These are phyloP conservation scores for Anhinga anhinga DNA, from an alignment of 2,113 vertebrate genomes.

Conservation along the genomic window DNA sequence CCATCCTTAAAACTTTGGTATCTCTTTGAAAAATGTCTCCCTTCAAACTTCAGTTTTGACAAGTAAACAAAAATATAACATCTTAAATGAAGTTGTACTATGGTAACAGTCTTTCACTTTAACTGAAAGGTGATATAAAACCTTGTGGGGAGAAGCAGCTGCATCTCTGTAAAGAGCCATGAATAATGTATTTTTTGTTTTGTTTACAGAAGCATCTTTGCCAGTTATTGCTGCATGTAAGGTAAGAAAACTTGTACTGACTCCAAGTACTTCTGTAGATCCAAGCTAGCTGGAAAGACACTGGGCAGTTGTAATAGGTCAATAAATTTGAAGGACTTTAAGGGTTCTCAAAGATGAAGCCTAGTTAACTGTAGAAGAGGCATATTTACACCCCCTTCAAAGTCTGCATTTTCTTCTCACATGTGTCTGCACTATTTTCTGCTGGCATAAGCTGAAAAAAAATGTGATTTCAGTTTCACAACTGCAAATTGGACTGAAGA, in stretches of 20 bases:
- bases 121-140: neutral
- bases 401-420: neutral
- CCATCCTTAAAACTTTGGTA: neutral
- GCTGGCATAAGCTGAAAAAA: neutral
- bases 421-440: neutral
- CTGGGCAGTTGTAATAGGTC: neutral
- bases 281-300: neutral
- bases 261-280: neutral
- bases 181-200: constrained; percentile 43
- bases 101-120: neutral
- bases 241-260: neutral
- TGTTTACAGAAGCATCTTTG: neutral
- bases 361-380: neutral
- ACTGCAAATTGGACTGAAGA: neutral
- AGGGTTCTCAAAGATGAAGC: neutral
- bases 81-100: neutral
- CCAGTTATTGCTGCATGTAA: neutral
- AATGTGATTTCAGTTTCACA: neutral
- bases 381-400: neutral
- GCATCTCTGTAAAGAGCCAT: constrained; percentile 2
- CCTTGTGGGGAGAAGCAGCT: neutral
- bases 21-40: neutral
- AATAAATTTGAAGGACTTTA: neutral
- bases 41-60: neutral
- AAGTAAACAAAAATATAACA: neutral